Evolutionary conservation across 2,888 invertebrate species (phyloP).

Genomic region (Phaonia tiefii): DNA sequence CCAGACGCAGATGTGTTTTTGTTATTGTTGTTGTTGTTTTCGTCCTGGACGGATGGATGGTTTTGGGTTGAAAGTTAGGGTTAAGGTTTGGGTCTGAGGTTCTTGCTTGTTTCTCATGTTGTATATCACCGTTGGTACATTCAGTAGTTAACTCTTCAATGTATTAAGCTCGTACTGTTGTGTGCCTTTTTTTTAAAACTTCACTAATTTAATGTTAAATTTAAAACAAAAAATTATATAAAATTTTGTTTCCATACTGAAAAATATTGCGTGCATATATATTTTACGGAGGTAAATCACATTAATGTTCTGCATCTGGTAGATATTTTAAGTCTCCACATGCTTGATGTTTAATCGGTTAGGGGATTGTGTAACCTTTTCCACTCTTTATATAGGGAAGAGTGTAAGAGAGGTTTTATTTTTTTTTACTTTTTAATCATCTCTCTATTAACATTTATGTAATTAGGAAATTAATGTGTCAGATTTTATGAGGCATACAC

Average conservation of each 20-base stretch:
- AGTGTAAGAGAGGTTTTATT: constrained; percentile 43
- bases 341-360: too few relatives aligned
- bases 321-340: background rate
- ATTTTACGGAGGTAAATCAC: constrained; percentile 18
- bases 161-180: too few relatives aligned
- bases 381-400: too few relatives aligned
- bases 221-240: constrained; percentile 35
- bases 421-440: too few relatives aligned
- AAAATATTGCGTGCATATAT: constrained; percentile 1
- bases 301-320: constrained; percentile 45
- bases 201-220: constrained; percentile 19
- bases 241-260: background rate
- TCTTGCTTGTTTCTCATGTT: too few relatives aligned
- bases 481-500: constrained; percentile 67
- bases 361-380: too few relatives aligned
- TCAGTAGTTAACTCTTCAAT: too few relatives aligned
- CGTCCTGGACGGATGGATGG: constrained; percentile 23
- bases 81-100: background rate
- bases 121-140: background rate
- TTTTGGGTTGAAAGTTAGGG: constrained; percentile 6
- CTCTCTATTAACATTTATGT: constrained; percentile 47
- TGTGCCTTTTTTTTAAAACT: constrained; percentile 8
- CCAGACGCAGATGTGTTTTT: constrained; percentile 47
- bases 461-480: constrained; percentile 71
- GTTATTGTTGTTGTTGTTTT: constrained; percentile 1